Conservation (phyloP, 2,888 invertebrate genomes). For the Oxystoma pomonae region DNA sequence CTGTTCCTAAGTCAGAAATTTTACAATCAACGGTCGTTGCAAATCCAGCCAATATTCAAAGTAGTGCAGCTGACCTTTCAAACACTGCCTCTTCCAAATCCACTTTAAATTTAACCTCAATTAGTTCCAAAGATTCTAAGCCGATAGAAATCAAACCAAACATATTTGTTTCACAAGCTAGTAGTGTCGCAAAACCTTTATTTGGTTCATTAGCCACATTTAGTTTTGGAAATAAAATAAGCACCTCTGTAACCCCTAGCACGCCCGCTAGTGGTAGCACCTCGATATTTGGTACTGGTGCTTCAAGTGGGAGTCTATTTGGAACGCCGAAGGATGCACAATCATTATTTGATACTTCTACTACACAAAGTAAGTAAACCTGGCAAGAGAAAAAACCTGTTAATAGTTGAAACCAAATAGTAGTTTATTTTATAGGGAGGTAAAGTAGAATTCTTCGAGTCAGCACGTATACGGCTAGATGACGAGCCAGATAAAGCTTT, state of each 20-base stretch:
- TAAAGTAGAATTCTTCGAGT: too few species aligned
- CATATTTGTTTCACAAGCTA: neutral
- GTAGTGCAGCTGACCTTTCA: neutral
- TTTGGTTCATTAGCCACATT: neutral
- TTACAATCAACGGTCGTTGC: neutral
- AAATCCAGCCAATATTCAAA: too few species aligned
- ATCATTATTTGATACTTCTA: neutral
- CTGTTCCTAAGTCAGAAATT: neutral
- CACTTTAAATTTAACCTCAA: neutral
- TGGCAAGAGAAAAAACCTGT: too few species aligned
- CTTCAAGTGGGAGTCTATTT: constrained; percentile 2
- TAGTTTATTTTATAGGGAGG: too few species aligned
- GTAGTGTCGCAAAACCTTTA: neutral
- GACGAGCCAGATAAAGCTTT: too few species aligned
- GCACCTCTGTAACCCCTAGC: constrained; percentile 4
- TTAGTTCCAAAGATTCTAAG: neutral
- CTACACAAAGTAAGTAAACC: neutral
- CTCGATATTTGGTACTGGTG: constrained; percentile 10
- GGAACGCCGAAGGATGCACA: neutral
- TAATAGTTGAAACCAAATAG: too few species aligned
- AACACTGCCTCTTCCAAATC: neutral
- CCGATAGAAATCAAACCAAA: neutral
- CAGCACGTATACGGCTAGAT: too few species aligned
- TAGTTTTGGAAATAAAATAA: neutral
- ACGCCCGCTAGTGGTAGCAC: constrained; percentile 16